Base-by-base conservation (phyloP, 2,888 invertebrate species). In the Andrena fulva region DNA sequence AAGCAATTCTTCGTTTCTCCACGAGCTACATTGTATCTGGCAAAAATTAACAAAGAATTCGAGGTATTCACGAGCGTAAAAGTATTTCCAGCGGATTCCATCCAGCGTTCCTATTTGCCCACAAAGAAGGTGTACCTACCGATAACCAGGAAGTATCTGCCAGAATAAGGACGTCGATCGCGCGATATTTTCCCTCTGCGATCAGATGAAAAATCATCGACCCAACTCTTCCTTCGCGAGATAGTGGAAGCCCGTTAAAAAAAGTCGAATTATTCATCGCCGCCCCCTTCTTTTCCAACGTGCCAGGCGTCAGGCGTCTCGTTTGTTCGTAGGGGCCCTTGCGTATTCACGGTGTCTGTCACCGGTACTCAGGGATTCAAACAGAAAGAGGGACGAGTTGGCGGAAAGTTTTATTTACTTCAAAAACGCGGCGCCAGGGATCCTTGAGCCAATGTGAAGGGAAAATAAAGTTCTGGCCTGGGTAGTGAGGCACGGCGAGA, bases 341-440 rank as follows among this genome's bases (percentile, higher is more conserved):
- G 60, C 70, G 80, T 77, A 82, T 85, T 84, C 84, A 69, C 63
- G 81, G 76, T 77, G 87, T 73, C 86, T 80, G 89, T 88, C 89
- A 84, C 87, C 74, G 87, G 70, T 84, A 67, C 80, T 79, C 71
- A 7, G 70, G 75, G 78, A 82, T 86, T 87, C 86, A 77, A 80
- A 88, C 82, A 69, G 83, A 71, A 74, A 73, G 84, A 74, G 69
- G 66, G 73, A 79, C 84, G 85, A 86, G 80, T 74, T 74, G 82
- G 77, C 83, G 67, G 80, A 87, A 89, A 89, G 86, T 88, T 88
- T 87, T 87, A 88, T 88, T 88, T 87, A 82, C 88, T 87, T 85
- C 79, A 88, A 88, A 89, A 88, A 85, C 87, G 89, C 84, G 88
- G 86, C 89, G 89, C 89, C 87, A 87, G 81, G 78, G 83, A 87